A percentile compares a stretch with the other conserved stretches of the same genome.
These are phyloP conservation scores for Apodemus sylvaticus DNA, from an alignment of 2,113 vertebrate genomes.

Conservation along the genomic window DNA sequence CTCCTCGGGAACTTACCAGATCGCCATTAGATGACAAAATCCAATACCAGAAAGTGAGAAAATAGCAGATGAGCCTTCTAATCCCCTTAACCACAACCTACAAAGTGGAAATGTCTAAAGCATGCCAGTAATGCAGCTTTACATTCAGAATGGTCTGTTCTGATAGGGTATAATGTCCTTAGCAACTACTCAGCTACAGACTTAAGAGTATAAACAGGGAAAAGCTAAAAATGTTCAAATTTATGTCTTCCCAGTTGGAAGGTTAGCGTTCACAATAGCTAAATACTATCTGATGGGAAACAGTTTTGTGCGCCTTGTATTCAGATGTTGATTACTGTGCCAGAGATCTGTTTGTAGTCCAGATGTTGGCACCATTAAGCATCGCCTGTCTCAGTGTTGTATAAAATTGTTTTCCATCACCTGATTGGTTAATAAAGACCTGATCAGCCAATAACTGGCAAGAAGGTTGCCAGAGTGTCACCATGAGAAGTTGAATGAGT, in stretches of 20 bases:
- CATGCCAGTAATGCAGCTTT: background rate
- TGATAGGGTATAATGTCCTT: background rate
- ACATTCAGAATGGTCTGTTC: background rate
- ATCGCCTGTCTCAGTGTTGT: too few relatives aligned
- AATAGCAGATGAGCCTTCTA: slow-evolving; percentile 46
- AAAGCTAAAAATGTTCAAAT: too few relatives aligned
- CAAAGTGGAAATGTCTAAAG: background rate
- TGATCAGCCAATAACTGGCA: too few relatives aligned
- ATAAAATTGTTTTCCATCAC: too few relatives aligned
- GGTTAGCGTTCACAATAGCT: background rate
- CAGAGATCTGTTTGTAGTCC: too few relatives aligned
- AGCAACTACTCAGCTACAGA: background rate
- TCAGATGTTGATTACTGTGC: too few relatives aligned
- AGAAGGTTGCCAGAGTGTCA: too few relatives aligned
- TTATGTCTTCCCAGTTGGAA: background rate
- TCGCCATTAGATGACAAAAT: background rate
- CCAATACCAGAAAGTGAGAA: background rate
- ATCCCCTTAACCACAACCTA: slow-evolving; percentile 51
- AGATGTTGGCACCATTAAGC: too few relatives aligned
- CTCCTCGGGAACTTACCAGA: background rate
- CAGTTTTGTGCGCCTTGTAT: too few relatives aligned
- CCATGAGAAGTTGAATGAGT: too few relatives aligned
- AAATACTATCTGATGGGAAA: too few relatives aligned
- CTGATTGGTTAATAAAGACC: too few relatives aligned
- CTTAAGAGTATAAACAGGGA: background rate